Evolutionary conservation across 2,888 invertebrate genomes (phyloP).

Genomic region (Drosophila formosana): DNA sequence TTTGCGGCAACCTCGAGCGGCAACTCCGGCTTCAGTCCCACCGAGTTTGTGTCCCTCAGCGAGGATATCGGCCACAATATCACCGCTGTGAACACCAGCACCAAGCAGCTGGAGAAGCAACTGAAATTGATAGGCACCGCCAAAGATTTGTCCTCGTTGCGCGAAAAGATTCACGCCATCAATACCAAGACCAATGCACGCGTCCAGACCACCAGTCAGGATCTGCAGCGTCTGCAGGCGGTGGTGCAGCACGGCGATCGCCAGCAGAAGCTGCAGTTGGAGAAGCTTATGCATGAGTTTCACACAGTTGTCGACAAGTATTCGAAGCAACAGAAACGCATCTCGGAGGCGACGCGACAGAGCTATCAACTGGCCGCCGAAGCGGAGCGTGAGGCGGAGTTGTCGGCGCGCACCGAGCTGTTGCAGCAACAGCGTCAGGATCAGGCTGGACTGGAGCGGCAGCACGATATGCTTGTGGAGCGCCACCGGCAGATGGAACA

Average conservation of each 20-base stretch:
- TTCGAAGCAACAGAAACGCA: slow-evolving; percentile 91
- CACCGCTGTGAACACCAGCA: slow-evolving; percentile 90
- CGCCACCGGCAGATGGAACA: slow-evolving; percentile 92
- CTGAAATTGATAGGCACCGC: slow-evolving; percentile 91
- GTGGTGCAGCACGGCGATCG: slow-evolving; percentile 91
- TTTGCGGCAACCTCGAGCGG: slow-evolving; percentile 84
- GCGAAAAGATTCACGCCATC: slow-evolving; percentile 90
- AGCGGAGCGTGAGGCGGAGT: slow-evolving; percentile 82
- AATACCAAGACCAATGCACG: slow-evolving; percentile 91
- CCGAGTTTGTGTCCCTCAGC: slow-evolving; percentile 91
- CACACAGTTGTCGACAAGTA: slow-evolving; percentile 92
- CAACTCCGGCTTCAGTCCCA: slow-evolving; percentile 88
- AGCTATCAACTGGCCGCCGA: slow-evolving; percentile 82
- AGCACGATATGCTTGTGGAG: slow-evolving; percentile 92
- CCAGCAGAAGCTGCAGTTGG: slow-evolving; percentile 93
- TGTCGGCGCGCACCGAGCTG: slow-evolving; percentile 77
- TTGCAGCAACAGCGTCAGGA: slow-evolving; percentile 82
- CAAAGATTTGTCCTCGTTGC: slow-evolving; percentile 89
- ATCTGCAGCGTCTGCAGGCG: slow-evolving; percentile 90
- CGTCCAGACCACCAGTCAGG: slow-evolving; percentile 90
- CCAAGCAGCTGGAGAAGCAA: slow-evolving; percentile 90
- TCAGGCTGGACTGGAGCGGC: slow-evolving; percentile 88
- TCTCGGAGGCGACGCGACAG: slow-evolving; percentile 89
- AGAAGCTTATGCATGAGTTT: slow-evolving; percentile 93
- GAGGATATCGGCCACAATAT: slow-evolving; percentile 93